Percentiles rank a stretch among this genome's conserved stretches.
phyloP scores from a whole-genome alignment of 2,797 vertebrate species.

The Oceanodroma leucorhoa region DNA sequence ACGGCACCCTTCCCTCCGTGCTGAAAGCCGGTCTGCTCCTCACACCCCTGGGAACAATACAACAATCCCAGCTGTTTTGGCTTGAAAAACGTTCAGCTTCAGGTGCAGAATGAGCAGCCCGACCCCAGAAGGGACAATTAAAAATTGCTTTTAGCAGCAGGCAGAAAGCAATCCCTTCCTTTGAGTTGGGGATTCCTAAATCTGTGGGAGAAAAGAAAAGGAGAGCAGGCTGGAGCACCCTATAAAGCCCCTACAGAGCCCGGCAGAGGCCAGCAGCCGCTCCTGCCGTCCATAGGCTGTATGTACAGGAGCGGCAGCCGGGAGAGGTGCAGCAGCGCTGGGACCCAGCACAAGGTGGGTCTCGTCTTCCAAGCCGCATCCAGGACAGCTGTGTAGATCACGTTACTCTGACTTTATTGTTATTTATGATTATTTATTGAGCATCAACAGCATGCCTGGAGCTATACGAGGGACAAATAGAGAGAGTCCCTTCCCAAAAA shows the following conservation, averaged over 20 bases:
- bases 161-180: neutral
- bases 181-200: neutral
- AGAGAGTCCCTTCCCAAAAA: neutral
- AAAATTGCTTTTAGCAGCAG: neutral
- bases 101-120: neutral
- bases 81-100: neutral
- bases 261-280: neutral
- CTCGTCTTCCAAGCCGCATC: neutral
- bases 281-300: neutral
- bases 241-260: fast-evolving
- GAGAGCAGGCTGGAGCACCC: neutral
- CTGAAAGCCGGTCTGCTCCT: neutral
- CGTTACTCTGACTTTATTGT: neutral
- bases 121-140: neutral
- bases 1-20: fast-evolving
- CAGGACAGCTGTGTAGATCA: neutral
- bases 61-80: no score
- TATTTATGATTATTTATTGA: neutral
- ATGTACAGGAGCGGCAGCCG: neutral
- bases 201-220: neutral
- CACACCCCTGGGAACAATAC: fast-evolving
- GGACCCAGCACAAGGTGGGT: neutral
- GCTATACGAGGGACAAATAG: neutral
- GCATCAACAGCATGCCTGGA: neutral
- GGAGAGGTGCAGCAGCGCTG: neutral